phyloP scores from a whole-genome alignment of 2,797 vertebrate species.

The Poecilia picta region DNA sequence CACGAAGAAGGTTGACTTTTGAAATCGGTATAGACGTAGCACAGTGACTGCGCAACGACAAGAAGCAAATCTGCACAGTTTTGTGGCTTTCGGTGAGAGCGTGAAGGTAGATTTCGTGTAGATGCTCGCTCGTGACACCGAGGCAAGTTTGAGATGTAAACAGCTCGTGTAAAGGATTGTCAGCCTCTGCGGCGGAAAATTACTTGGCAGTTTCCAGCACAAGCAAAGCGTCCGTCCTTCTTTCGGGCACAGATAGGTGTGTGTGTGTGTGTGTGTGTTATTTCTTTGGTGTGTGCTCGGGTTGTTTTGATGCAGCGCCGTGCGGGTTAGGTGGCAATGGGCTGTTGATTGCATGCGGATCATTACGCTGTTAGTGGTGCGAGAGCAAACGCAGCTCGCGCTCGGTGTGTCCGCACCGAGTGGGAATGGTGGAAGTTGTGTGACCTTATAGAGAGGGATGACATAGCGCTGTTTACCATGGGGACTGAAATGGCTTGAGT shows the following conservation, averaged over 20 bases:
- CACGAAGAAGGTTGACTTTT: neutral
- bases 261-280: too few species aligned
- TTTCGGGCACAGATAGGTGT: neutral
- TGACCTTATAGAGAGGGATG: constrained; percentile 47
- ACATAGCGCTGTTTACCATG: constrained; percentile 37
- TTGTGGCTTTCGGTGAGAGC: constrained; percentile 28
- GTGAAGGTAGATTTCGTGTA: constrained; percentile 16
- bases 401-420: constrained; percentile 14
- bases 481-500: constrained; percentile 23
- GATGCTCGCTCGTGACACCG: constrained; percentile 40
- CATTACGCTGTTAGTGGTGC: constrained; percentile 45
- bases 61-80: constrained; percentile 29
- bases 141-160: constrained; percentile 54
- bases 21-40: neutral
- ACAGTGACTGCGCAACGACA: constrained; percentile 33
- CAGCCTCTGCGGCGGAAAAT: constrained; percentile 40
- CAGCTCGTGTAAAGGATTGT: constrained; percentile 24
- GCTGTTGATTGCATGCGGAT: constrained; percentile 52
- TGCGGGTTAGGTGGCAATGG: constrained; percentile 56
- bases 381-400: constrained; percentile 33
- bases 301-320: constrained; percentile 47
- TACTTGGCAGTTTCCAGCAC: constrained; percentile 27
- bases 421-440: constrained; percentile 47
- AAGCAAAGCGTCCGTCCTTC: neutral
- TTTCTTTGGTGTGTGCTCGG: constrained; percentile 14